Base-by-base conservation (phyloP, 1,140 invertebrate species). In the Drosophila repleta region DNA sequence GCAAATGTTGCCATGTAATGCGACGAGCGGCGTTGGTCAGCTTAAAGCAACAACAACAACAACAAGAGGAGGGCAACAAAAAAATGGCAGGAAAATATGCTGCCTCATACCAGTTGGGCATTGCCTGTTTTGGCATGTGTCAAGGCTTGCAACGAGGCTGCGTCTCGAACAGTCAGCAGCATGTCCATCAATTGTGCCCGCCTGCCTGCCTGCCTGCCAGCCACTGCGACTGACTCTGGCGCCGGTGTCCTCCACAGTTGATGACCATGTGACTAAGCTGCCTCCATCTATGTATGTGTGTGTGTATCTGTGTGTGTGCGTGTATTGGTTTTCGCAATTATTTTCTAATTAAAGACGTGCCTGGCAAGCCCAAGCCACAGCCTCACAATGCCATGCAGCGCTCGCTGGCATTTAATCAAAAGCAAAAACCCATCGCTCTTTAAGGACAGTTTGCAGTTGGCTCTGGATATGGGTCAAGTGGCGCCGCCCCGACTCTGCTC, bases 331-430 rank as follows among this genome's bases (percentile, higher is more conserved):
- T 74, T 71, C 79, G 79, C 83, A 88, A 88, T 88, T 88, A 88
- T 88, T 88, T 88, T 88, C 83, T 88, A 88, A 88, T 88, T 88
- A 88, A 88, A 88, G 84, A 88, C 83, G 67, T 79, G 79, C 79
- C 76, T 37, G 62, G 79, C 64, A 69, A 73, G n/a, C 53, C 49
- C 41, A 68, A 68, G 21, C 48, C 37, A 51, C 67, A 49, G 32
- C 10, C 26, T 39, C 24, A 52, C 35, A 66, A 37, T 41, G 21
- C 43, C 39, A 37, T 46, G 10, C 17, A 20, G 11, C 37, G 11
- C 37, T 43, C 13, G 57, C 48, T 45, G 37, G 20, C 52, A 71
- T 65, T 65, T 65, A 71, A 57, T 61, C 58, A 73, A 20, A 45
- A 10, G 29, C 17, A 32, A 11, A 53, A 53, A 29, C 37, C 21